phyloP scores from a whole-genome alignment of 2,797 vertebrate genomes.

The Jordanella pulchra region DNA sequence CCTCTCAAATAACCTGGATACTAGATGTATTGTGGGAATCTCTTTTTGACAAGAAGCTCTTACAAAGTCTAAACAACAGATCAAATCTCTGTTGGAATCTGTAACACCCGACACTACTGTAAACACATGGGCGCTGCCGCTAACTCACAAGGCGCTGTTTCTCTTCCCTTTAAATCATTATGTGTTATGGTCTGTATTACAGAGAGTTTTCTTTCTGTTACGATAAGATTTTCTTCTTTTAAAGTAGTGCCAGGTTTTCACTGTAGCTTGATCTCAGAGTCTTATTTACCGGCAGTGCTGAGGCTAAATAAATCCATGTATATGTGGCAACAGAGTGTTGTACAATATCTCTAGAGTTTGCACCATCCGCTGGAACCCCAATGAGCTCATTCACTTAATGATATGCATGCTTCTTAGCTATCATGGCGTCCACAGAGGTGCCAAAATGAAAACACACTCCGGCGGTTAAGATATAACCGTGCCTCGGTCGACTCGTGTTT shows the following conservation, averaged over 20 bases:
- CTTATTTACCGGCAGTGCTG: slow-evolving; percentile 22
- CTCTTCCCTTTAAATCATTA: slow-evolving; percentile 10
- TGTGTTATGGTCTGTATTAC: background rate
- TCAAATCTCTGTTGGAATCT: slow-evolving; percentile 44
- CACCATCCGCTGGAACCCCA: slow-evolving; percentile 22
- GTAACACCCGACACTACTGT: slow-evolving; percentile 49
- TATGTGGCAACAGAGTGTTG: slow-evolving; percentile 21
- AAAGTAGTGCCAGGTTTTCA: slow-evolving; percentile 4
- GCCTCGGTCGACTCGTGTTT: slow-evolving; percentile 22
- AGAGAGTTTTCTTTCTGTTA: slow-evolving; percentile 20
- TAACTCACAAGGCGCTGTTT: slow-evolving; percentile 35
- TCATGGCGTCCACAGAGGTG: slow-evolving; percentile 13
- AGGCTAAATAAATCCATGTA: slow-evolving; percentile 19
- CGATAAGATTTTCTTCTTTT: background rate
- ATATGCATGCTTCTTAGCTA: slow-evolving; percentile 4
- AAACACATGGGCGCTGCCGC: slow-evolving; percentile 44
- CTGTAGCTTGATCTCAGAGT: slow-evolving; percentile 11
- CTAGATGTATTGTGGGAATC: slow-evolving; percentile 46
- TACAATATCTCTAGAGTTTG: slow-evolving; percentile 33
- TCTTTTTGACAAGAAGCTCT: slow-evolving; percentile 43
- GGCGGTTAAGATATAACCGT: slow-evolving; percentile 18
- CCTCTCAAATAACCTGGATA: background rate
- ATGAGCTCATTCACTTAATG: slow-evolving; percentile 4
- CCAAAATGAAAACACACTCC: slow-evolving; percentile 52
- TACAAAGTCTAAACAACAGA: slow-evolving; percentile 23